Evolutionary conservation across 2,888 invertebrate genomes (phyloP).

Genomic region (Polyploca ridens): DNA sequence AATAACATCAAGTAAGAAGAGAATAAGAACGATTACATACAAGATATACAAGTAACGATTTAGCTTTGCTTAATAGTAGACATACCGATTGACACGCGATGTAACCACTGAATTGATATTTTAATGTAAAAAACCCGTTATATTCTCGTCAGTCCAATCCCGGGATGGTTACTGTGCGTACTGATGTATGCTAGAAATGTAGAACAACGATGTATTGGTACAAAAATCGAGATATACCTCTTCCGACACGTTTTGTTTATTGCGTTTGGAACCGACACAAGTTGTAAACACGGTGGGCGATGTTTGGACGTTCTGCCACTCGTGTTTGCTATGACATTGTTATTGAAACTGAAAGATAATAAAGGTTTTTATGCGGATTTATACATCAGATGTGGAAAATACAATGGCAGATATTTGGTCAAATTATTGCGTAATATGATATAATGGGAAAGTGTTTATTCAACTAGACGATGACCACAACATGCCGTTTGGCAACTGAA

Average conservation of each 20-base stretch:
- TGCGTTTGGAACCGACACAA: slow-evolving; percentile 59
- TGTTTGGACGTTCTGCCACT: slow-evolving; percentile 32
- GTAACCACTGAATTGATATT: not conserved
- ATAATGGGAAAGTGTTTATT: no score
- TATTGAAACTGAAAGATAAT: not conserved
- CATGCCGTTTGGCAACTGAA: no score
- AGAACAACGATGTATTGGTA: slow-evolving; percentile 37
- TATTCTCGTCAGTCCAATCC: slow-evolving; percentile 27
- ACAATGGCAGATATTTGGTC: not conserved
- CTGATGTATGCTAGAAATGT: slow-evolving; percentile 35
- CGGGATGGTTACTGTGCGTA: slow-evolving; percentile 42
- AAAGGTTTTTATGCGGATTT: not conserved
- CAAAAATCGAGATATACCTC: slow-evolving; percentile 67
- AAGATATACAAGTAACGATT: no score
- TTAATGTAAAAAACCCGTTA: not conserved
- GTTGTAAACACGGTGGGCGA: slow-evolving; percentile 45
- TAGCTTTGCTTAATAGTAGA: not conserved
- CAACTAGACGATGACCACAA: no score
- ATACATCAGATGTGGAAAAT: not conserved
- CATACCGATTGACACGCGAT: not conserved
- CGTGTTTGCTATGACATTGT: slow-evolving; percentile 8
- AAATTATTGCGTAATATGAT: not conserved
- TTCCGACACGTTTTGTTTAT: slow-evolving; percentile 59
- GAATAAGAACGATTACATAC: no score
- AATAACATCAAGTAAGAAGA: no score